phyloP scores from a whole-genome alignment of 2,113 vertebrate species.

The Cinclus mexicanus region DNA sequence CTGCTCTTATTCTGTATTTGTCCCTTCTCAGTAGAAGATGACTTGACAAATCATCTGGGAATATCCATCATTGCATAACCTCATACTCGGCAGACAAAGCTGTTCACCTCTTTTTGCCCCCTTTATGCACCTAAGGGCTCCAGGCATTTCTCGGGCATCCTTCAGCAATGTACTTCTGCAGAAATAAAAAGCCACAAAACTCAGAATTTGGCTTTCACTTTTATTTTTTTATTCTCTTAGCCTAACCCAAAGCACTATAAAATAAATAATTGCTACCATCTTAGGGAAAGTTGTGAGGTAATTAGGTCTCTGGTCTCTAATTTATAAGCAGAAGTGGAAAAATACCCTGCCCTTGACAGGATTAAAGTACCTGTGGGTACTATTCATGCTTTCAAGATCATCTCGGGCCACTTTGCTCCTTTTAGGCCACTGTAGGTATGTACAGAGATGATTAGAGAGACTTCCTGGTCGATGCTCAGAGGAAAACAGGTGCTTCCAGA shows the following conservation, averaged over 20 bases:
- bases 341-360: not conserved
- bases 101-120: not conserved
- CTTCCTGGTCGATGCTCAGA: fast-evolving
- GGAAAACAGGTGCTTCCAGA: not conserved
- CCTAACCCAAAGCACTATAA: not conserved
- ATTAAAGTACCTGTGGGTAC: not conserved
- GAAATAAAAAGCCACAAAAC: not conserved
- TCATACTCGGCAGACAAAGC: not conserved
- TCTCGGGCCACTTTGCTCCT: not conserved
- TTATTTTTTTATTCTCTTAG: not conserved
- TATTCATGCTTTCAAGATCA: not conserved
- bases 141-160: not conserved
- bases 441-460: not conserved
- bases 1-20: not conserved
- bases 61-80: not conserved
- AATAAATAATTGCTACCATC: not conserved
- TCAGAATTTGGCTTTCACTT: not conserved
- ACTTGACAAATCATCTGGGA: not conserved
- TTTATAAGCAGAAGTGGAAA: not conserved
- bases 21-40: not conserved
- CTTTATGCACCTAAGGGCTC: not conserved
- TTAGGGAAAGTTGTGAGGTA: not conserved
- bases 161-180: not conserved
- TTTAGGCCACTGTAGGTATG: not conserved
- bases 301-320: not conserved